A percentile compares a stretch with the other conserved stretches of the same genome.
Conservation (phyloP, 2,888 invertebrate genomes). For the Drosophila trichaetosa region DNA sequence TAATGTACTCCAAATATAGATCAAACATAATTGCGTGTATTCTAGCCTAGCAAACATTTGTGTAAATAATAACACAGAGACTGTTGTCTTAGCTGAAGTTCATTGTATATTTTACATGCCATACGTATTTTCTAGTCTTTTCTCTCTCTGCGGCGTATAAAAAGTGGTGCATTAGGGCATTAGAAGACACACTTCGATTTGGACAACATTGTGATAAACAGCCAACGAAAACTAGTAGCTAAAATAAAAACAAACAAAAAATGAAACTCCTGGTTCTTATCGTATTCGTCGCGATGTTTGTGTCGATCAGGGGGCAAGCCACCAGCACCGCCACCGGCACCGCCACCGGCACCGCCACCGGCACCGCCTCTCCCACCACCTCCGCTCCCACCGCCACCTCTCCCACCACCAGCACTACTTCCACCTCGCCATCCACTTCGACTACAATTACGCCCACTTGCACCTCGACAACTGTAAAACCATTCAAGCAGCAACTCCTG, state of each 20-base stretch:
- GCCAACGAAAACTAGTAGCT: constrained; percentile 16
- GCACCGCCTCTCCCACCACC: accelerated
- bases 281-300: constrained; percentile 31
- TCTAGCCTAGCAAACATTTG: constrained; percentile 43
- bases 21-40: constrained; percentile 10
- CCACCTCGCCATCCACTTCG: too few species aligned
- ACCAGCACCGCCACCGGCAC: too few species aligned
- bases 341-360: too few species aligned
- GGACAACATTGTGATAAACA: constrained; percentile 36
- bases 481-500: constrained; percentile 67
- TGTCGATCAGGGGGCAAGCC: constrained; percentile 2
- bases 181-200: constrained; percentile 54
- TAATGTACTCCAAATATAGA: constrained; percentile 37
- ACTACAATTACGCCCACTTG: too few species aligned
- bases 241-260: constrained; percentile 8
- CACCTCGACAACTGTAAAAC: constrained; percentile 39
- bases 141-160: constrained; percentile 41
- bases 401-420: too few species aligned
- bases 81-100: constrained; percentile 37
- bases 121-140: neutral
- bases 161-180: constrained; percentile 30
- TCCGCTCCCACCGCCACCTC: accelerated
- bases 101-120: neutral
- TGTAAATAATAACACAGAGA: constrained; percentile 42
- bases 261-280: constrained; percentile 62